phyloP scores from a whole-genome alignment of 2,113 vertebrate species.

The Alectura lathami region DNA sequence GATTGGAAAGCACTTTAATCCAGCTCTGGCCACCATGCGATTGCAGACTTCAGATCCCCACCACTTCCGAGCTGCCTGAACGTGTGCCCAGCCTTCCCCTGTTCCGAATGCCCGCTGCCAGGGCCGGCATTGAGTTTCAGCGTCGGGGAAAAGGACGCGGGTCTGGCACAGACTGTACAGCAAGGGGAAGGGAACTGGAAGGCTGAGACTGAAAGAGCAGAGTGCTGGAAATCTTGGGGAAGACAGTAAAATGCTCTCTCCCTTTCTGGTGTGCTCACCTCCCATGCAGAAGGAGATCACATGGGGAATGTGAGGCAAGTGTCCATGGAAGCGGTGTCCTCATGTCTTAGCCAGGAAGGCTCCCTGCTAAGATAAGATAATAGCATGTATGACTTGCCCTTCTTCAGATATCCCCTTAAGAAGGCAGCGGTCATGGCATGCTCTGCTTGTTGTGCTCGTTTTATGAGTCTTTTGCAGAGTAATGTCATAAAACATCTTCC shows the following conservation, averaged over 20 bases:
- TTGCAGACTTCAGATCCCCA: not conserved
- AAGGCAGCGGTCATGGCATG: not conserved
- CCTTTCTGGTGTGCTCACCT: rapidly evolving
- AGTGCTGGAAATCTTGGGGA: not conserved
- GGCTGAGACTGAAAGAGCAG: not conserved
- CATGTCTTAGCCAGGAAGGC: not conserved
- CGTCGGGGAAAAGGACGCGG: not conserved
- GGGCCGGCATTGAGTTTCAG: slow-evolving; percentile 10
- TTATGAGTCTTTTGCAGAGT: not conserved
- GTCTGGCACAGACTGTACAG: not conserved
- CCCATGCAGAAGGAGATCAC: not conserved
- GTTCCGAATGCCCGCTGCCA: not conserved
- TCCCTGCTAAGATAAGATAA: not conserved
- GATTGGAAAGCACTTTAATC: slow-evolving; percentile 9
- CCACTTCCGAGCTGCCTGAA: slow-evolving; percentile 59
- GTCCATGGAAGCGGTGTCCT: not conserved
- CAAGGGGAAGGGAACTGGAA: not conserved
- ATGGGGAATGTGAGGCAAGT: not conserved
- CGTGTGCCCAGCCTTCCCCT: slow-evolving; percentile 1
- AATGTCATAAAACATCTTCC: not conserved
- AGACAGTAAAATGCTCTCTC: not conserved
- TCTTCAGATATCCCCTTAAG: not conserved
- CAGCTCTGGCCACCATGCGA: not conserved
- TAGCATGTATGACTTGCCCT: not conserved
- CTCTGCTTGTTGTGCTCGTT: not conserved